Base-by-base conservation (phyloP, 2,113 vertebrate genomes). In the Verasper variegatus region DNA sequence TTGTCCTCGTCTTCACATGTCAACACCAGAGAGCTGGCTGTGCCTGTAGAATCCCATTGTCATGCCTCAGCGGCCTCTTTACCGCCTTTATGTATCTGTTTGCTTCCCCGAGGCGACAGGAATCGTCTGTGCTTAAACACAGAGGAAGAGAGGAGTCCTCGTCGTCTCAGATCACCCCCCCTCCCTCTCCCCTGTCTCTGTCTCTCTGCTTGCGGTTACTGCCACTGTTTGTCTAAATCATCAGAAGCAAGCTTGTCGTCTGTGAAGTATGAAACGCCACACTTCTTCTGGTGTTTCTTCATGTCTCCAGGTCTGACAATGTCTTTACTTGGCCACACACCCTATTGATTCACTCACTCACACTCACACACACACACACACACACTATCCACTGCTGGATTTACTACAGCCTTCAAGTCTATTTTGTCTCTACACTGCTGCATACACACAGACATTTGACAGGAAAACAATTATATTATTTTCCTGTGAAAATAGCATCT, bases 11-110 rank as follows among this genome's bases (percentile, higher is more conserved):
- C 71, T 78, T 21, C 76, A 68, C 37, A 55, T 26, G 72, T 85
- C 78, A 66, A 70, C 74, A 71, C 27, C 72, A 84, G 68, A 68
- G 77, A 65, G 70, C 71, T 13, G 52, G 55, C 72, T 69, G 55
- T 72, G 77, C 72, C 52, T 69, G 74, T 81, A 78, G 74, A 85
- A 77, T 74, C 71, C 76, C 68, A 31, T 76, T 67, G 65, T 78
- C 80, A 79, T 71, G 81, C 83, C 86, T 87, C 78, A 17, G 58
- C 26, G 68, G 76, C 49, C 85, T 64, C 82, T 85, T 70, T 74
- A 68, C 83, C 61, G 90, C 77, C 82, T 88, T 85, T 84, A 89
- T 88, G 87, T 85, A 82, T 91, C 74, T 80, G 83, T 91, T 89
- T 84, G 79, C 79, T 64, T 45, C 71, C 89, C 87, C 0, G 68